These are phyloP conservation scores for Loriculus beryllinus DNA, from an alignment of 2,797 vertebrate species.

Conservation along the genomic window DNA sequence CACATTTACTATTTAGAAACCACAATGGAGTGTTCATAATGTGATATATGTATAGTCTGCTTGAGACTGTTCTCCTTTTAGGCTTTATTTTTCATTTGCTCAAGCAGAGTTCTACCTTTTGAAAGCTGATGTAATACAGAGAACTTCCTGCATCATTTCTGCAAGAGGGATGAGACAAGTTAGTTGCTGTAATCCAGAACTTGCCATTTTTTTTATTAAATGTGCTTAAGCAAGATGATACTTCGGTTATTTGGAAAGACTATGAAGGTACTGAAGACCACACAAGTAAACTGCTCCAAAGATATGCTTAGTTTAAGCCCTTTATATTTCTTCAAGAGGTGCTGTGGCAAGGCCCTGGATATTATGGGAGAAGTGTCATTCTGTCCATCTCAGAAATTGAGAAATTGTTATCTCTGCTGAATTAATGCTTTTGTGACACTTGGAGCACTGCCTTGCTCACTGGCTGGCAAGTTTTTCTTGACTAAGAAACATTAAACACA, in stretches of 20 bases:
- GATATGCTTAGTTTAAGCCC: not conserved
- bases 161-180: not conserved
- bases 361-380: not conserved
- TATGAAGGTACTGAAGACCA: not conserved
- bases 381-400: not conserved
- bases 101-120: not conserved
- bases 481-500: not conserved
- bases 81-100: not conserved
- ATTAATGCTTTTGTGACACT: not conserved
- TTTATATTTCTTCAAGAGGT: not conserved
- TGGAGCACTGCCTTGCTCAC: not conserved
- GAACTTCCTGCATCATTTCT: not conserved
- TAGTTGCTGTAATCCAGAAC: not conserved
- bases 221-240: not conserved
- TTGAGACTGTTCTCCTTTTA: not conserved
- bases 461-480: not conserved
- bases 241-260: not conserved
- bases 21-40: not conserved
- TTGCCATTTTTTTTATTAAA: not conserved
- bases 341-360: not conserved
- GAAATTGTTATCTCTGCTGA: not conserved
- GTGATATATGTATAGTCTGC: rapidly evolving
- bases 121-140: not conserved
- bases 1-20: not conserved
- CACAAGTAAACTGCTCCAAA: not conserved